phyloP scores from a whole-genome alignment of 2,113 vertebrate species.

The Sclerurus mexicanus region DNA sequence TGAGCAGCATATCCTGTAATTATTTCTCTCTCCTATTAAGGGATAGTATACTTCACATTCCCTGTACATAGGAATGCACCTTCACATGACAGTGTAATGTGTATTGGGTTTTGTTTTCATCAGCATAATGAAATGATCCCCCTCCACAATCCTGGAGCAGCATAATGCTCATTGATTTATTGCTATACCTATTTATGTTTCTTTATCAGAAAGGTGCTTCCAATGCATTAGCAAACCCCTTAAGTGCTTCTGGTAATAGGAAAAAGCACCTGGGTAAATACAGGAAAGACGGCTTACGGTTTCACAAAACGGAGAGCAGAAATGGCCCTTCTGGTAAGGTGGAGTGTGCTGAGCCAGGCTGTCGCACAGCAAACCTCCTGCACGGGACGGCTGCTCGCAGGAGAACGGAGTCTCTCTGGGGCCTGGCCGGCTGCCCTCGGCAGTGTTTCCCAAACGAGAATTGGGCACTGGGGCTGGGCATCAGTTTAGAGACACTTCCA shows the following conservation, averaged over 20 bases:
- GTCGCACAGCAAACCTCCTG: neutral
- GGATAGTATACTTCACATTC: neutral
- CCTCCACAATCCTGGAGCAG: neutral
- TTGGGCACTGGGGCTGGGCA: neutral
- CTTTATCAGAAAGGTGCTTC: slow-evolving; percentile 15
- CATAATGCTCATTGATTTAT: slow-evolving; percentile 39
- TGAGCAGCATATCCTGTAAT: neutral
- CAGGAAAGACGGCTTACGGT: neutral
- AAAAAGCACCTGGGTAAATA: neutral
- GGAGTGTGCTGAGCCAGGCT: neutral
- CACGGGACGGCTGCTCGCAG: neutral
- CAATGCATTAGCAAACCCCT: slow-evolving; percentile 24
- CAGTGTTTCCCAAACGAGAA: neutral
- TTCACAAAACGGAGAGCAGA: neutral
- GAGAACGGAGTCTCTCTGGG: neutral
- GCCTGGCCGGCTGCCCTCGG: neutral
- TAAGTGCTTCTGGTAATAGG: neutral
- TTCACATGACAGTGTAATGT: neutral
- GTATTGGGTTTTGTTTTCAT: neutral
- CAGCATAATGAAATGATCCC: neutral
- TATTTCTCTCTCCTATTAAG: neutral
- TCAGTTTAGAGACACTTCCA: neutral
- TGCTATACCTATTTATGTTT: neutral
- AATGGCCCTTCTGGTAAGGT: neutral
- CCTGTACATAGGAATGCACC: neutral